Evolutionary conservation across 2,113 vertebrate genomes (phyloP), one percentile per base, ranked within the genome.

Genomic region (Pseudorhombus dupliciocellatus): DNA sequence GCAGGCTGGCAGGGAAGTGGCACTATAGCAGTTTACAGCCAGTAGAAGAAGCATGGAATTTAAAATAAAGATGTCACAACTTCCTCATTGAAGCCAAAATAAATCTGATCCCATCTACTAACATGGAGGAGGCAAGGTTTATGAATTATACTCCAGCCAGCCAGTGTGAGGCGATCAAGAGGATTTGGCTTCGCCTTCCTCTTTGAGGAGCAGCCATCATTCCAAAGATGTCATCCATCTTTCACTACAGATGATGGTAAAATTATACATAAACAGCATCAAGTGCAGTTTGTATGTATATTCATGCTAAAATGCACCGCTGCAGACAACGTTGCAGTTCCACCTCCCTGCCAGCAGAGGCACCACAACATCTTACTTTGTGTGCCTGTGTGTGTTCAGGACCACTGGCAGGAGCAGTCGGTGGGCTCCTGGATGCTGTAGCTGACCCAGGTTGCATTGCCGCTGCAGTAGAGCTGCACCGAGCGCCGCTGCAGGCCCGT

Each of bases 351-450:
- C 75, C 84, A 79, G 70, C 60, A 61, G 81, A 81, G 72, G 66
- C 55, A 62, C 16, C 52, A 54, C 2, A 31, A 31, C 1, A 2
- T 16, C 42, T 18, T 46, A 2, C 42, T 46, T 4, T 58, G 50
- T 37, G 51, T 22, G 52, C 28, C 34, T 66, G 18, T 25, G 34
- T 50, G n/a, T 56, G 54, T 68, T 83, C 92, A 99, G 84, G 97
- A 98, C 98, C 97, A 99, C 77, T 98, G 97, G 89, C 97, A 99
- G 89, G 96, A 97, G 69, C 98, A 99, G 84, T 98, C 97, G 1
- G 96, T 98, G 77, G 98, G 98, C 88, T 99, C 98, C 85, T 99
- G 97, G 77, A 99, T 94, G 21, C 89, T 90, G 78, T 99, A 99
- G 91, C 88, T 96, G 90, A 98, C 95, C 97, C 98, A 99, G 77